These are phyloP conservation scores for Glaucomys volans DNA, from an alignment of 2,113 vertebrate genomes.

Conservation along the genomic window DNA sequence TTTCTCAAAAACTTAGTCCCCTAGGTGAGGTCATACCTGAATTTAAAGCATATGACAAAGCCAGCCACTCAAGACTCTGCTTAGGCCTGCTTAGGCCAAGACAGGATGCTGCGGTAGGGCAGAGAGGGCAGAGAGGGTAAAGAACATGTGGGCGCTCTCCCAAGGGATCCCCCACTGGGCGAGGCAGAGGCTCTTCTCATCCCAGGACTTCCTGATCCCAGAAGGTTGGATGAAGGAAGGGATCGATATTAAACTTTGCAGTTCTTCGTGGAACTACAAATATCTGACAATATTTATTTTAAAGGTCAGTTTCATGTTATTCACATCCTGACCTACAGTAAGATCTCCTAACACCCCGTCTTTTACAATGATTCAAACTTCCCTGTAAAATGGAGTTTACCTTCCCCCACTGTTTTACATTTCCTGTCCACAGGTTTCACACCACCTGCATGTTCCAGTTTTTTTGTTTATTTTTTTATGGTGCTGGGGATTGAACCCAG, in stretches of 20 bases:
- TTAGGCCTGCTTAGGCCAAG: neutral
- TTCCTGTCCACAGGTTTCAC: neutral
- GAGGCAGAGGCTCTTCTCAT: neutral
- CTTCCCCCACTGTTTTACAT: neutral
- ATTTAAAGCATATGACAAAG: neutral
- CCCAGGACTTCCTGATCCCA: neutral
- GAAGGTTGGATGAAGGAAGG: constrained; percentile 30
- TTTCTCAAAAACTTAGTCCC: neutral
- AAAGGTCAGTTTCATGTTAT: constrained; percentile 23
- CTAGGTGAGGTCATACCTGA: neutral
- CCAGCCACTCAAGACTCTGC: neutral
- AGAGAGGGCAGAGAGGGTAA: neutral
- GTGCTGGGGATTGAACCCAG: no score
- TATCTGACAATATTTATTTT: constrained; percentile 1
- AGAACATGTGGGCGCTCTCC: neutral
- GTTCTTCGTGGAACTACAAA: neutral
- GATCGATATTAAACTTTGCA: neutral
- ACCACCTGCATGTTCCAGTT: neutral
- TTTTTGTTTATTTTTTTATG: no score
- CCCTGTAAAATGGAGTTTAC: neutral
- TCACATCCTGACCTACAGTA: constrained; percentile 1
- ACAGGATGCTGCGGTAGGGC: no score
- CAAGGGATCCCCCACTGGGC: neutral
- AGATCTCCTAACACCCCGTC: neutral
- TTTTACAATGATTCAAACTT: neutral